Base-by-base conservation (phyloP, 1,140 invertebrate species). In the Holotrichia oblita region DNA sequence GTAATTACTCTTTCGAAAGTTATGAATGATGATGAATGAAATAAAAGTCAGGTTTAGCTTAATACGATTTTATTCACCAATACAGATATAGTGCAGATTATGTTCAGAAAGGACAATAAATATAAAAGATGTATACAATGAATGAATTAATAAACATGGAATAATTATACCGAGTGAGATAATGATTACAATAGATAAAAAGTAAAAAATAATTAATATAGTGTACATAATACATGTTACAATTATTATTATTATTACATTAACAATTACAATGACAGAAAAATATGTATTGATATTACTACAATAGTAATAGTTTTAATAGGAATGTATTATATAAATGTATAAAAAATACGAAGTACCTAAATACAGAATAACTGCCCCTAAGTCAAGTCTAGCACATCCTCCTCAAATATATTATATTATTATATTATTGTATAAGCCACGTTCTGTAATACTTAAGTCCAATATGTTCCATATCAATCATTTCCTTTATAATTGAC, bases 311-410 rank as follows among this genome's bases (percentile, higher is more conserved):
- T 64, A 64, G 17, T 64, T n/a, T 17, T 22, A 64, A 14, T 22
- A 64, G 61, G 61, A 64, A 64, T 64, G 61, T 64, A 64, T 48
- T 9, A 48, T 64, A 64, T 64, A 64, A 64, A 64, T 64, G 61
- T 64, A 64, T 64, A 64, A 64, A 64, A 64, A 64, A 64, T 64
- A 20, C 10, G 14, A 64, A 64, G 22, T 64, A 64, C 17, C 24
- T 64, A 64, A 4, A 48, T 48, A 48, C n/a, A 48, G 10, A 48
- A n/a, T n/a, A n/a, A n/a, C 44, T 48, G 4, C 12, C n/a, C 12
- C 12, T 48, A 14, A 10, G n/a, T 48, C 44, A 48, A 10, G 44
- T 48, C n/a, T 48, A 48, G 44, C 44, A 48, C 44, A n/a, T n/a
- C 44, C 12, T 3, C 44, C n/a, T 12, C 3, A 12, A 6, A 22